Percentiles rank a stretch among this genome's conserved stretches.
phyloP scores from a whole-genome alignment of 2,113 vertebrate genomes.

The Engystomops pustulosus region DNA sequence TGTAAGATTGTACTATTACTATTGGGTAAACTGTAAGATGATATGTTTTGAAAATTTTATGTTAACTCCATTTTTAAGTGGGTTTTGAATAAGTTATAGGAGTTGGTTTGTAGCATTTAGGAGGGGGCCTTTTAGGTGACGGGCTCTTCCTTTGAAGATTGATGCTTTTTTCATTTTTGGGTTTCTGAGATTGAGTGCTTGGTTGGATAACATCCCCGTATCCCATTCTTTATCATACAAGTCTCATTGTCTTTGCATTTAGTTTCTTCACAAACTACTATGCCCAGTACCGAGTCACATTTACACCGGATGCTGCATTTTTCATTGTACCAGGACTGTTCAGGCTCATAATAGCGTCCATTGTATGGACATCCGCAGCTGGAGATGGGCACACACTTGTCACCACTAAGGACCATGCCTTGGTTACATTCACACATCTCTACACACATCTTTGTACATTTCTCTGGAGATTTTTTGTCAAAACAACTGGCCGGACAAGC shows the following conservation, averaged over 20 bases:
- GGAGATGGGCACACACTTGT: accelerated
- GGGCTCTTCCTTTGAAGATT: too few species aligned
- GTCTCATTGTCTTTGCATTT: constrained; percentile 48
- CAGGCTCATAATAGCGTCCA: neutral
- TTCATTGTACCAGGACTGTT: constrained; percentile 60
- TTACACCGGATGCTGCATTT: constrained; percentile 55
- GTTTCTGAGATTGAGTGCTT: constrained; percentile 61
- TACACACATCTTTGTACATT: neutral
- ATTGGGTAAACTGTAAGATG: too few species aligned
- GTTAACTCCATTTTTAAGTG: too few species aligned
- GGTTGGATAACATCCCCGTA: neutral
- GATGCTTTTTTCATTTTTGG: too few species aligned
- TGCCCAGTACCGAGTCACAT: constrained; percentile 37
- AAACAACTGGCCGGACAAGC: constrained; percentile 44
- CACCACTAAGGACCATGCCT: neutral
- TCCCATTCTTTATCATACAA: accelerated
- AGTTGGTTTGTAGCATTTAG: too few species aligned
- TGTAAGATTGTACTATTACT: too few species aligned
- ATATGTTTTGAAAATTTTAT: too few species aligned
- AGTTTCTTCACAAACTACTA: neutral
- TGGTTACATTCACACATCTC: constrained; percentile 29
- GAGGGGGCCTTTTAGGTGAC: too few species aligned
- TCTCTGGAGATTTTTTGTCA: accelerated
- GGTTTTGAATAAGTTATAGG: too few species aligned
- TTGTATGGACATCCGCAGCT: constrained; percentile 55